Base-by-base conservation (phyloP, 2,888 invertebrate genomes). In the Thecophora atra region DNA sequence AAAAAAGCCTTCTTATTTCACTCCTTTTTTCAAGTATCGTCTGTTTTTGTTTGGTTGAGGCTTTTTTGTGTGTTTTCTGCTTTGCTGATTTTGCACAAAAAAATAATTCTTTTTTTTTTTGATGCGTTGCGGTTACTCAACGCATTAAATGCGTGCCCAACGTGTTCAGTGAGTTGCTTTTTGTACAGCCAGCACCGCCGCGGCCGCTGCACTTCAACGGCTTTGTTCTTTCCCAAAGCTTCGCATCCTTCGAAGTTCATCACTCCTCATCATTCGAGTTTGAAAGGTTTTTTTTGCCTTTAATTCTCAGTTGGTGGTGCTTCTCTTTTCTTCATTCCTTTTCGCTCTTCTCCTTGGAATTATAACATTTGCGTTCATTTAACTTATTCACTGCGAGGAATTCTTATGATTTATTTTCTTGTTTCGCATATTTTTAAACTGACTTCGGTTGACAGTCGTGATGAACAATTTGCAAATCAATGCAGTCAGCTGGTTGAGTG, bases 61-160 rank as follows among this genome's bases (percentile, higher is more conserved):
- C 13, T 47, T 17, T 47, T 47, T 47, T 47, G 54, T 54, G 19
- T 54, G 54, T 54, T 54, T n/a, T 19, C 54, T 21, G 19, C 54
- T 58, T 54, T 58, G 24, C 28, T 58, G 58, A 58, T 24, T 58
- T 58, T 58, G 58, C 26, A 17, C 56, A 44, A 44, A n/a, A n/a
- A 11, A 37, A 37, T 47, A 17, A 5, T n/a, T n/a, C 5, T 47
- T 47, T 47, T 4, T 37, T 37, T 11, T 37, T 1, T 11, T 37
- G 37, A 1, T 4, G 47, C 47, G 47, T 47, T 47, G 47, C 47
- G 47, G 17, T n/a, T n/a, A 47, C n/a, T 47, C 47, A 37, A 47
- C 47, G 47, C 47, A 37, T 2, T 37, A 11, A 37, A 37, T 37
- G 37, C 37, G 37, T 37, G 37, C 11, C 37, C 37, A 37, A 37